Evolutionary conservation across 64 coral and sea anemone genomes (phyloP), one percentile per base, ranked within the genome.

Genomic region (Acropora tenuis): DNA sequence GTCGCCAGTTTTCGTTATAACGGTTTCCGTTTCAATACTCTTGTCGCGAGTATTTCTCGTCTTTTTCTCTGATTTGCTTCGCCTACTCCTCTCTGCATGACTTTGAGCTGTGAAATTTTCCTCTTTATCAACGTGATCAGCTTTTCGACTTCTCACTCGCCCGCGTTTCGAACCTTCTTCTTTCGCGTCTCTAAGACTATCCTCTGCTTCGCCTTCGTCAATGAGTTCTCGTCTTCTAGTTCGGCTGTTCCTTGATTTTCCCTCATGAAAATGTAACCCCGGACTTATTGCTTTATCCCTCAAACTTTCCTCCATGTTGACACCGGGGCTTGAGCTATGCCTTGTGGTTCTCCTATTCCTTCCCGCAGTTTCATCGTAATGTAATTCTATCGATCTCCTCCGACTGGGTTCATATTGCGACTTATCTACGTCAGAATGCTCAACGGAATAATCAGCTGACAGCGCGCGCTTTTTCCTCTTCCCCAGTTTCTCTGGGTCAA

Each of bases 41-140:
- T 46, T 67, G 77, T 84, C 76, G 40, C 66, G 78, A 10, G 48
- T 75, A 83, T 71, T 90, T 50, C 79, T 83, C 41, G 87, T 77
- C 43, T 69, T 85, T 8, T 48, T 69, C 11, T 85, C 42, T 10
- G 61, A 48, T 71, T 85, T 85, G 42, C 48, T 58, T 3, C 44
- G 82, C 12, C 3, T 3, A 66, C 50, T 94, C 65, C 45, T 65
- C 1, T 58, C 53, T 52, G 45, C 45, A 19, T 73, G 71, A 16
- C 58, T 85, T 20, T 85, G 13, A 47, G 12, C 61, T 48, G 44
- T 85, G 17, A 12, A 20, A 48, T 47, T 47, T 47, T 42, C 61
- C 44, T 85, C 45, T 48, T 43, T 20, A 71, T 85, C 65, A 17
- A 30, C 17, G 11, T 19, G 7, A 30, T n/a, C 43, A 47, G 65